Evolutionary conservation across 2,888 invertebrate genomes (phyloP).

Genomic region (Nymphalis polychloros): DNA sequence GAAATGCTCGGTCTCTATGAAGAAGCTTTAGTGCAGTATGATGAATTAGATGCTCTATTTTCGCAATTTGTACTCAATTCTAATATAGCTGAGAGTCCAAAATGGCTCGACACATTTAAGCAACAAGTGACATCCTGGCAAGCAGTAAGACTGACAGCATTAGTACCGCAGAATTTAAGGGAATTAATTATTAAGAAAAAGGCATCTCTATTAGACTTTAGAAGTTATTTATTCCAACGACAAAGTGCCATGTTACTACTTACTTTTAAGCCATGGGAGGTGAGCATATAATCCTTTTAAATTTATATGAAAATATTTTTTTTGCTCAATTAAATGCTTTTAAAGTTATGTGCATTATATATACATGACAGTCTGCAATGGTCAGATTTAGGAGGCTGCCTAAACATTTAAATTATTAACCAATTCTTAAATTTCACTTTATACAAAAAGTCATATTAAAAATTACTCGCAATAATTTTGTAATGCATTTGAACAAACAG

Average conservation of each 20-base stretch:
- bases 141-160: conserved; percentile 86
- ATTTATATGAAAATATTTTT: not conserved
- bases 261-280: conserved; percentile 90
- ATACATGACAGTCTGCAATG: too few relatives aligned
- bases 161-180: conserved; percentile 81
- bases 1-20: conserved; percentile 97
- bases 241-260: conserved; percentile 93
- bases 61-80: conserved; percentile 98
- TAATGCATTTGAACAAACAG: too few relatives aligned
- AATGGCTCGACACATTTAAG: conserved; percentile 92
- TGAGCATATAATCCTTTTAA: conserved; percentile 52
- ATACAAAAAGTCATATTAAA: too few relatives aligned
- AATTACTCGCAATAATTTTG: too few relatives aligned
- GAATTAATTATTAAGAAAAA: conserved; percentile 73
- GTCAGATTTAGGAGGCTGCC: too few relatives aligned
- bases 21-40: conserved; percentile 97
- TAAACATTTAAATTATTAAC: too few relatives aligned
- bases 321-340: not conserved
- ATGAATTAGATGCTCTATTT: conserved; percentile 97
- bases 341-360: too few relatives aligned
- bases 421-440: too few relatives aligned
- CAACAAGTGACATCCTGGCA: conserved; percentile 91
- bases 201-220: conserved; percentile 92
- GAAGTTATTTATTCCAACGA: conserved; percentile 95
- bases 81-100: conserved; percentile 92